These are phyloP conservation scores for Podiceps cristatus DNA, from an alignment of 2,113 vertebrate genomes.

Conservation along the genomic window DNA sequence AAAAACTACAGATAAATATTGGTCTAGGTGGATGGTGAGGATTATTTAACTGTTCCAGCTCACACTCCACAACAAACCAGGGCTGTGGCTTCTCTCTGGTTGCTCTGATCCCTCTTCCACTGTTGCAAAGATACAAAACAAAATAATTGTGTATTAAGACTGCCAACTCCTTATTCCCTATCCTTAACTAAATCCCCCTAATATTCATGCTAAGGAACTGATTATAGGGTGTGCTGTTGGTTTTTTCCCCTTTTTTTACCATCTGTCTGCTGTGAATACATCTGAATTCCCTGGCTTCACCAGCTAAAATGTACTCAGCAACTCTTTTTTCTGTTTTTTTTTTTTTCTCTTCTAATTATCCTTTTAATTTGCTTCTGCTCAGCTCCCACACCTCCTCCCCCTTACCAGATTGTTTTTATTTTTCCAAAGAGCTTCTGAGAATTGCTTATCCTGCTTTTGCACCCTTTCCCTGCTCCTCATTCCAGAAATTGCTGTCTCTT, in stretches of 20 bases:
- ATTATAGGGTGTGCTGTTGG: background rate
- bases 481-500: background rate
- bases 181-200: background rate
- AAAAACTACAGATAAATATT: background rate
- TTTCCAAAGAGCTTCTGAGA: slow-evolving; percentile 53
- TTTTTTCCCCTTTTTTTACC: slow-evolving; percentile 1
- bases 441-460: slow-evolving; percentile 53
- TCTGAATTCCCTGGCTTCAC: slow-evolving; percentile 47
- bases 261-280: slow-evolving; percentile 65
- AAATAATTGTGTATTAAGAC: background rate
- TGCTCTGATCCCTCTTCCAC: background rate
- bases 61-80: background rate
- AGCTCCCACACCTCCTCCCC: slow-evolving; percentile 50
- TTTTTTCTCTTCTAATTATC: slow-evolving; percentile 59
- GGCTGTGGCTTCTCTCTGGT: background rate
- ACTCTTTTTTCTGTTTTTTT: background rate
- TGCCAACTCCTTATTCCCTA: background rate
- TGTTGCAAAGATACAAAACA: background rate
- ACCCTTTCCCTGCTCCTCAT: slow-evolving; percentile 12
- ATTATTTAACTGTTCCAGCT: background rate
- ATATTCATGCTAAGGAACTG: slow-evolving; percentile 2
- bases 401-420: slow-evolving; percentile 71
- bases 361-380: slow-evolving; percentile 67
- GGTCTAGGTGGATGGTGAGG: background rate
- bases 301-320: slow-evolving; percentile 45